Evolutionary conservation across 2,797 vertebrate species (phyloP), one percentile per base, ranked within the genome.

Genomic region (Anabacerthia variegaticeps): DNA sequence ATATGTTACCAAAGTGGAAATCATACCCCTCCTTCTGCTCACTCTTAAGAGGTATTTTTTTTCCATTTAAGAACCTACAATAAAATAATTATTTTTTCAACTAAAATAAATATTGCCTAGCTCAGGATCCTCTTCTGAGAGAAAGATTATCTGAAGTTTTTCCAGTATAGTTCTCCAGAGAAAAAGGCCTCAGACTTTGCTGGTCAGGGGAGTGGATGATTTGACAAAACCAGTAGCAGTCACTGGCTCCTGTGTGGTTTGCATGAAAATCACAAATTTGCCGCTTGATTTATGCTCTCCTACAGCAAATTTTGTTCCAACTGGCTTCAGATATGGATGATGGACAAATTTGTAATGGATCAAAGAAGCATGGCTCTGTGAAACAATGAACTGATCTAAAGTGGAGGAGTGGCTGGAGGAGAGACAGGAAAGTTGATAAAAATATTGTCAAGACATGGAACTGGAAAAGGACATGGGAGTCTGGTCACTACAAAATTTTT

Each of bases 11-110:
- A 66, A 83, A 92, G 39, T 83, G 65, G 88, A 95, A 95, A 81
- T 91, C 32, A 44, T 83, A 88, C 5, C 36, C 6, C 2, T 78
- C 24, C 52, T 89, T 91, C 67, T 92, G 26, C 85, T 94, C 41
- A 82, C 20, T 44, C 78, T 73, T 48, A 44, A 36, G 36, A 37
- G 30, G 14, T 22, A 20, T 78, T 74, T 84, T 91, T 84, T 91
- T 85, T 52, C 63, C 28, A 21, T 83, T 39, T 65, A 32, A 73
- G 54, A 82, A 91, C 26, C 11, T 74, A 34, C 75, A 84, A 24
- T 71, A 89, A 89, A 91, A 85, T 78, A 87, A 94, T 89, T 71
- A 74, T 20, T 73, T 88, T 85, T 92, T 85, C 39, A 89, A 39
- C 34, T 59, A 72, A 86, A 93, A 95, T 84, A 87, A 92, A 85